Percentiles rank a stretch among this genome's conserved stretches.
phyloP scores from a whole-genome alignment of 2,113 vertebrate species.

The Heteronetta atricapilla region DNA sequence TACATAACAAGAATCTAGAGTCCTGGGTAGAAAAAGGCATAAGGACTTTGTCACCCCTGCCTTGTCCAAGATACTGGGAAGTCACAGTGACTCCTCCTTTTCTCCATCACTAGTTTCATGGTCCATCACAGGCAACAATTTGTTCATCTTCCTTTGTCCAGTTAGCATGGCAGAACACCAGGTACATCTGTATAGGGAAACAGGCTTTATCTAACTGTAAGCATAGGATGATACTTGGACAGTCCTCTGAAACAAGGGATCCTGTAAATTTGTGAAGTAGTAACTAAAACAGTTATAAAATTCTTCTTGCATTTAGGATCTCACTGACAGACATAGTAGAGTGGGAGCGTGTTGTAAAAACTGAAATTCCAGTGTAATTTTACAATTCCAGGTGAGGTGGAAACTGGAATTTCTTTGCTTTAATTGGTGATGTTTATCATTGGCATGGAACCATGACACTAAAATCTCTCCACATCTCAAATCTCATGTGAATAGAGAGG shows the following conservation, averaged over 20 bases:
- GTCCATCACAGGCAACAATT: neutral
- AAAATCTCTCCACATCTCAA: neutral
- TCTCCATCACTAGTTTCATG: neutral
- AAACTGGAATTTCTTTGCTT: neutral
- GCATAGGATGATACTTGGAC: neutral
- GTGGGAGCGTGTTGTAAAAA: neutral
- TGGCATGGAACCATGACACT: neutral
- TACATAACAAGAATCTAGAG: neutral
- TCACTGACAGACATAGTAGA: accelerated
- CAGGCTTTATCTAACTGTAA: neutral
- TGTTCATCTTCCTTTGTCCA: neutral
- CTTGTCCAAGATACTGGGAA: neutral
- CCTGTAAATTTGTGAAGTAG: neutral
- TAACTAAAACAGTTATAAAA: neutral
- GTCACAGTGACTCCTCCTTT: neutral
- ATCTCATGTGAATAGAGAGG: neutral
- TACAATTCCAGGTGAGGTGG: neutral
- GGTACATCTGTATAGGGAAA: neutral
- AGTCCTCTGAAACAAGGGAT: neutral
- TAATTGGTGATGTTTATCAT: neutral
- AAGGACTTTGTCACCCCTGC: neutral
- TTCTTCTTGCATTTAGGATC: neutral
- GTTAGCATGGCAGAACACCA: neutral
- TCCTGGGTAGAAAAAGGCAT: neutral
- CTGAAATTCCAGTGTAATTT: neutral